A percentile compares a stretch with the other conserved stretches of the same genome.
Evolutionary conservation across 1,140 invertebrate genomes (phyloP).

Genomic region (Diachasma alloeum): DNA sequence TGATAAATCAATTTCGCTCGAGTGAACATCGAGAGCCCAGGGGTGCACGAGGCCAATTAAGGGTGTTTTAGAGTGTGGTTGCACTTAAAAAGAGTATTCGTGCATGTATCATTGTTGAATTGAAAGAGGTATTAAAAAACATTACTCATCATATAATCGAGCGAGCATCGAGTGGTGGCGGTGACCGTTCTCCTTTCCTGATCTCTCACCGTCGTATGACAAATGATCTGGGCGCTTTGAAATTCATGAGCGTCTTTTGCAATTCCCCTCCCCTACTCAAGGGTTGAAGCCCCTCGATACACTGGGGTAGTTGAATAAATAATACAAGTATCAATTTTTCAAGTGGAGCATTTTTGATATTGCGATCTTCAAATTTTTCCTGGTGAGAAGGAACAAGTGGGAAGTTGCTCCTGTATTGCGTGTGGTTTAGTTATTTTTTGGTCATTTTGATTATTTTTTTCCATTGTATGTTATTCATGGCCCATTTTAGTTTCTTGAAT

Average conservation of each 20-base stretch:
- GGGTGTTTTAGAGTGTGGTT: constrained; percentile 64
- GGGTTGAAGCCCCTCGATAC: constrained; percentile 30
- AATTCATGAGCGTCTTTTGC: constrained; percentile 66
- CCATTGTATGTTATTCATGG: too few species aligned
- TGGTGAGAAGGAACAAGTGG: too few species aligned
- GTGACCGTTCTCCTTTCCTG: constrained; percentile 19
- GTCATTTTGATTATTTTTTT: too few species aligned
- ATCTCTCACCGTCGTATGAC: constrained; percentile 49
- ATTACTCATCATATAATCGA: constrained; percentile 67
- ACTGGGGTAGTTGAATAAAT: neutral
- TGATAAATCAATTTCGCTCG: constrained; percentile 56
- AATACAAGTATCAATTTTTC: neutral
- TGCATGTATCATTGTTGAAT: neutral
- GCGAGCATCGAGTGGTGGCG: constrained; percentile 12
- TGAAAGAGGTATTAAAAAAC: constrained; percentile 63
- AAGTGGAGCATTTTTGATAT: neutral
- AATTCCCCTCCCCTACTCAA: constrained; percentile 45
- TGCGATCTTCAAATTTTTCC: neutral
- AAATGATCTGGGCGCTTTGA: constrained; percentile 65
- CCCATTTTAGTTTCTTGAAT: too few species aligned
- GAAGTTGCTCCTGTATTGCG: too few species aligned
- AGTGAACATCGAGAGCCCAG: constrained; percentile 18
- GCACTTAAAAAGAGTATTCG: constrained; percentile 53
- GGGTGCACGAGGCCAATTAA: constrained; percentile 60
- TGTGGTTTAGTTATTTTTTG: too few species aligned